Base-by-base conservation (phyloP, 2,888 invertebrate genomes). In the Ophion ellenae region DNA sequence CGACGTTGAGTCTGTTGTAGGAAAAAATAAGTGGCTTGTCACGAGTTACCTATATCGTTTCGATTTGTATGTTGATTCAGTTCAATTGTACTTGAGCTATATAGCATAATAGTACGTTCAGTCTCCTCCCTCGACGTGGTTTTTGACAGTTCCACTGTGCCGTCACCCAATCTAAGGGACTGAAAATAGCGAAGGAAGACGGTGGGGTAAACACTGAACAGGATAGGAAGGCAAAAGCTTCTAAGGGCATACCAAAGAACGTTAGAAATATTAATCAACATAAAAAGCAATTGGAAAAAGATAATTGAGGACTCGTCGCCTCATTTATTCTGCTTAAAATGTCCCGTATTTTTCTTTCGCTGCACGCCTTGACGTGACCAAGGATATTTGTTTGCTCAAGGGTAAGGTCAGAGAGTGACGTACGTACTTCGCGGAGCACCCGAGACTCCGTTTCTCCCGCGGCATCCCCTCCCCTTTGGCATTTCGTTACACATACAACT, bases 381-480 rank as follows among this genome's bases (percentile, higher is more conserved):
- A 76, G 82, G 88, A 89, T 90, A 90, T 90, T 90, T 90, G 91
- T 91, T 91, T 85, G 76, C 64, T 73, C 90, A 90, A 89, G 91
- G 91, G 87, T 89, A 91, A 91, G 91, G 90, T 91, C 91, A 73
- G 73, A 83, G 64, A 74, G 86, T 82, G 86, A 86, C 85, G 83
- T 83, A 86, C 77, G 79, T 79, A 71, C 75, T 71, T 84, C 74
- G 77, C 81, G 63, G 82, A 70, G 78, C 57, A 82, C 45, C 57
- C 79, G 75, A 69, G 79, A 79, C 83, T 66, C 47, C 70, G 36
- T 69, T 82, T 84, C 61, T 70, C 40, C 14, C 20, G 45, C 69
- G 28, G 67, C 78, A 36, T 17, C 24, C 61, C 66, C 59, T 10
- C 28, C 57, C 45, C 36, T 45, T 64, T 73, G 78, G 74, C 83